These are phyloP conservation scores for Himalopsyche kuldschensis DNA, from an alignment of 2,888 invertebrate genomes.

Conservation along the genomic window DNA sequence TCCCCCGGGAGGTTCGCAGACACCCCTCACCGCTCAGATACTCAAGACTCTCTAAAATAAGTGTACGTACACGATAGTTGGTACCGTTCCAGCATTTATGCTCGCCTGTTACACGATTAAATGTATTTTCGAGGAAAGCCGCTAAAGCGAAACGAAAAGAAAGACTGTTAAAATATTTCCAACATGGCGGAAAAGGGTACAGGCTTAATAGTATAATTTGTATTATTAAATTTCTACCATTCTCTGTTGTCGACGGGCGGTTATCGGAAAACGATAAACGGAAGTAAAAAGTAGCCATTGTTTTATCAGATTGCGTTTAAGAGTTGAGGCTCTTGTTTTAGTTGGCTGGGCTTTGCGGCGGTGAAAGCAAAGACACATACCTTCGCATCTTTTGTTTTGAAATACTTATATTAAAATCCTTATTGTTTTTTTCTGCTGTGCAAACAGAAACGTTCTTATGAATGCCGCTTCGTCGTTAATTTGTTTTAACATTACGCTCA, in stretches of 20 bases:
- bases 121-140: background rate
- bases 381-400: constrained; percentile 14
- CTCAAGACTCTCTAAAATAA: background rate
- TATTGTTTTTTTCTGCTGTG: constrained; percentile 9
- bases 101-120: background rate
- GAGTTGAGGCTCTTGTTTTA: background rate
- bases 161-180: background rate
- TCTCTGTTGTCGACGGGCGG: constrained; percentile 20
- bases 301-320: constrained; percentile 3
- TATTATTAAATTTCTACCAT: constrained; percentile 10
- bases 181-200: background rate
- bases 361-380: background rate
- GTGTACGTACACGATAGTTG: background rate
- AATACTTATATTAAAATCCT: constrained; percentile 13
- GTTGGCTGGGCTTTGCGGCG: background rate
- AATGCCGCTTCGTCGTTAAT: background rate
- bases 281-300: constrained; percentile 19
- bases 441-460: background rate
- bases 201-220: constrained; percentile 7
- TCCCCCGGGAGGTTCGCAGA: background rate
- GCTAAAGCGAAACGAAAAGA: background rate
- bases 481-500: background rate
- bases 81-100: background rate
- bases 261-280: constrained; percentile 36
- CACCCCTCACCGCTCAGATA: background rate